Base-by-base conservation (phyloP, 1,140 invertebrate species). In the Portunus trituberculatus region DNA sequence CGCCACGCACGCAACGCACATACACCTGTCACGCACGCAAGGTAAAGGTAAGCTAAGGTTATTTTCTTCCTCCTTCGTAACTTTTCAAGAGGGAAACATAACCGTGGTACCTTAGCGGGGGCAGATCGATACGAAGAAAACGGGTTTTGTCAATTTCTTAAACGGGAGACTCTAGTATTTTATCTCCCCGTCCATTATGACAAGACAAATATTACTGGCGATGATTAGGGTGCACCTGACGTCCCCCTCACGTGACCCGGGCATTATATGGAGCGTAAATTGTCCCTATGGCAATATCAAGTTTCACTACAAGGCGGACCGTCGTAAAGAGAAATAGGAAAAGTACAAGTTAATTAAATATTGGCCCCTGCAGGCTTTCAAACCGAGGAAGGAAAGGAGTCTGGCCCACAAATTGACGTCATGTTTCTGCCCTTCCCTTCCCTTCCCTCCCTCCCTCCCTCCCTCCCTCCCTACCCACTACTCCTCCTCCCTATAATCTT, bases 201-300 rank as follows among this genome's bases (percentile, higher is more conserved):
- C 39, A n/a, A 76, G 67, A 76, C 67, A 76, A 76, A 76, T 76
- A 76, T 76, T 76, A 76, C n/a, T 25, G 67, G n/a, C 67, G n/a
- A n/a, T 2, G 67, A 76, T 76, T 76, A 76, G 0, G n/a, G 67
- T 76, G 12, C 67, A 7, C 16, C 67, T 20, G 67, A 0, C 20
- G 67, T 20, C 67, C 52, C 67, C n/a, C 12, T 76, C 67, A 76
- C 20, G 20, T 76, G 20, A 12, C 0, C 0, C 1, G 67, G 67
- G 16, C 67, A n/a, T 25, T 76, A n/a, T n/a, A 76, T 25, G 67
- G 67, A 2, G 12, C 6, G 6, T n/a, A n/a, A n/a, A 76, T 76
- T 25, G 25, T n/a, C 67, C 67, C 67, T n/a, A 76, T 76, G 20
- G 16, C 20, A n/a, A n/a, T n/a, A 76, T 76, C 20, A 20, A n/a